Percentiles rank a stretch among this genome's conserved stretches.
phyloP scores from a whole-genome alignment of 2,113 vertebrate genomes.

The Cavia aperea region DNA sequence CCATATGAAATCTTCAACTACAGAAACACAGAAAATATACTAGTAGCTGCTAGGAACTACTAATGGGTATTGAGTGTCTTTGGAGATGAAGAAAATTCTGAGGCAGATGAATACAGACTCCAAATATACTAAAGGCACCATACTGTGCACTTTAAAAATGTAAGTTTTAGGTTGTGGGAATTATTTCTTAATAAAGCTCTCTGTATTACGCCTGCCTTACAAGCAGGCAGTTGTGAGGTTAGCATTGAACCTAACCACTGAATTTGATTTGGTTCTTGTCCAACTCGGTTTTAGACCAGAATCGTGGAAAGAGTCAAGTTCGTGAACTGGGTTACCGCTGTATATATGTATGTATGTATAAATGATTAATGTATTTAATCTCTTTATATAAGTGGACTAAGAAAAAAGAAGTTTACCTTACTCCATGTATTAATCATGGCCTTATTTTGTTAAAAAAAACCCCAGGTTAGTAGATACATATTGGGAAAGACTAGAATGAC shows the following conservation, averaged over 20 bases:
- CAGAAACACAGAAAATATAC: background rate
- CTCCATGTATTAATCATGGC: background rate
- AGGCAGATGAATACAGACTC: background rate
- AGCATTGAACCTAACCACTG: background rate
- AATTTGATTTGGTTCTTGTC: background rate
- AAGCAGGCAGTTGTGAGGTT: no score
- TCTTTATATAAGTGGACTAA: background rate
- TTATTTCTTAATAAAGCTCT: conserved; percentile 31
- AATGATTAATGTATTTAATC: background rate
- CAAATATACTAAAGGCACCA: background rate
- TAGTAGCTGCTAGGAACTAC: background rate
- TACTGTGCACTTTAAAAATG: background rate
- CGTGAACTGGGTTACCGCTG: background rate
- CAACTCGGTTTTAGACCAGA: background rate
- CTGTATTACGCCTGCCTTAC: no score
- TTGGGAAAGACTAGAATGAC: background rate
- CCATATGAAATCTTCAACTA: background rate
- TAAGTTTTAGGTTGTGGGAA: background rate
- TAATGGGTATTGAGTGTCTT: background rate
- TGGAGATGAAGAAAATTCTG: background rate
- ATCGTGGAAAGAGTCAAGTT: background rate
- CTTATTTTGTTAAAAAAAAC: conserved; percentile 4
- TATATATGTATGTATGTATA: background rate
- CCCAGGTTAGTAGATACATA: background rate
- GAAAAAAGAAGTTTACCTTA: background rate